phyloP scores from a whole-genome alignment of 2,797 vertebrate genomes.

The Labeo calbasu region DNA sequence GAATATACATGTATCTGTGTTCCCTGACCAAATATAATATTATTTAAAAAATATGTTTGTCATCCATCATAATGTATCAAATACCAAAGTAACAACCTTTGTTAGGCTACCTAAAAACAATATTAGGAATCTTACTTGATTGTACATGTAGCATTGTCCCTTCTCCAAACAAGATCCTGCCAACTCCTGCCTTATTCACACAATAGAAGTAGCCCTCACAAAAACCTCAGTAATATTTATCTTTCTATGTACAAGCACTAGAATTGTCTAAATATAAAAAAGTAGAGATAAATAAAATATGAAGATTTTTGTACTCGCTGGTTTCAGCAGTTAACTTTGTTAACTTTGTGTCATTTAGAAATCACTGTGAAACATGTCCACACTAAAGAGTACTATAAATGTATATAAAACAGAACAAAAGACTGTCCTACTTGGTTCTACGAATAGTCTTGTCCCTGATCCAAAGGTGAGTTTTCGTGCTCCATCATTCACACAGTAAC shows the following conservation, averaged over 20 bases:
- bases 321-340: constrained; percentile 24
- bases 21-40: too few species aligned
- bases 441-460: constrained; percentile 25
- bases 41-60: too few species aligned
- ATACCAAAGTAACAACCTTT: too few species aligned
- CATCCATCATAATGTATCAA: too few species aligned
- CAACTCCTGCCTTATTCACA: not conserved
- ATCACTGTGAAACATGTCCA: not conserved
- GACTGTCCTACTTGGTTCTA: constrained; percentile 33
- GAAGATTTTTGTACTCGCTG: not conserved
- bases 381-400: not conserved
- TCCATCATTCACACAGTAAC: constrained; percentile 26
- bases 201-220: constrained; percentile 15
- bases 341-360: not conserved
- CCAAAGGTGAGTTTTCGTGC: constrained; percentile 33
- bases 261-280: not conserved
- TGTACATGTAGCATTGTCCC: constrained; percentile 4
- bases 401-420: not conserved
- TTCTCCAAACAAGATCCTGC: constrained; percentile 12
- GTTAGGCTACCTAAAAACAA: too few species aligned
- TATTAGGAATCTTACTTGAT: constrained; percentile 30
- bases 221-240: not conserved
- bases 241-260: not conserved
- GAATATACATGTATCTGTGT: too few species aligned
- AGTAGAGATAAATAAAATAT: not conserved